These are phyloP conservation scores for Magallana gigas DNA, from an alignment of 1,140 invertebrate species.

Conservation along the genomic window DNA sequence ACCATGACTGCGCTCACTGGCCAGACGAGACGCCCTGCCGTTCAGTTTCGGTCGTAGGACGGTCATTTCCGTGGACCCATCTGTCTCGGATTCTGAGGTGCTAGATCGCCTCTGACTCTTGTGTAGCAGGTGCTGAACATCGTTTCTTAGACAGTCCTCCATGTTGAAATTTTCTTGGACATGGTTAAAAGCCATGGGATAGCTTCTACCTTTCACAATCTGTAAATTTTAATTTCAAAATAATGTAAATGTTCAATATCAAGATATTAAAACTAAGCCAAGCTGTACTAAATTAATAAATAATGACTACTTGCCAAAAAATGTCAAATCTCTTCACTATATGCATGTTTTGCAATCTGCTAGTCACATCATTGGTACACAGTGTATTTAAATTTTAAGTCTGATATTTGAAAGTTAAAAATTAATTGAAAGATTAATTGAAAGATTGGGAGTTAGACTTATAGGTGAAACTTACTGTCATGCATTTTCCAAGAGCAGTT, in stretches of 20 bases:
- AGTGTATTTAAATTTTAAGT: not conserved
- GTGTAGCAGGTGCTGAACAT: slow-evolving; percentile 73
- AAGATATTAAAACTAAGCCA: no score
- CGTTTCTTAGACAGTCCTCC: slow-evolving; percentile 71
- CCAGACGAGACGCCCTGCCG: slow-evolving; percentile 66
- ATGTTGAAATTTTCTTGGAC: slow-evolving; percentile 72
- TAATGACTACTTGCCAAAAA: not conserved
- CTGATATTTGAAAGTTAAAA: no score
- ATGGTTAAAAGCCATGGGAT: slow-evolving; percentile 83
- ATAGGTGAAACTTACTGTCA: no score
- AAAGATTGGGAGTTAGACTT: no score
- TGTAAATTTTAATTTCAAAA: slow-evolving; percentile 45
- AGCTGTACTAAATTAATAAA: not conserved
- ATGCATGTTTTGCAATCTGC: not conserved
- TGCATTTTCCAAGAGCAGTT: no score
- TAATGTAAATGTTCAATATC: not conserved
- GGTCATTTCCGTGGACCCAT: slow-evolving; percentile 81
- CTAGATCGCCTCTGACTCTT: slow-evolving; percentile 80
- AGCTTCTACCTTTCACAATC: slow-evolving; percentile 81
- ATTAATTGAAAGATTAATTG: no score
- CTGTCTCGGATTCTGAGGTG: slow-evolving; percentile 82
- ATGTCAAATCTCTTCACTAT: not conserved
- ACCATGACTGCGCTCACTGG: slow-evolving; percentile 77
- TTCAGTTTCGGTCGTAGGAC: slow-evolving; percentile 81
- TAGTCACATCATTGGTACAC: not conserved